phyloP scores from a whole-genome alignment of 2,797 vertebrate species.

The Pipistrellus kuhlii region DNA sequence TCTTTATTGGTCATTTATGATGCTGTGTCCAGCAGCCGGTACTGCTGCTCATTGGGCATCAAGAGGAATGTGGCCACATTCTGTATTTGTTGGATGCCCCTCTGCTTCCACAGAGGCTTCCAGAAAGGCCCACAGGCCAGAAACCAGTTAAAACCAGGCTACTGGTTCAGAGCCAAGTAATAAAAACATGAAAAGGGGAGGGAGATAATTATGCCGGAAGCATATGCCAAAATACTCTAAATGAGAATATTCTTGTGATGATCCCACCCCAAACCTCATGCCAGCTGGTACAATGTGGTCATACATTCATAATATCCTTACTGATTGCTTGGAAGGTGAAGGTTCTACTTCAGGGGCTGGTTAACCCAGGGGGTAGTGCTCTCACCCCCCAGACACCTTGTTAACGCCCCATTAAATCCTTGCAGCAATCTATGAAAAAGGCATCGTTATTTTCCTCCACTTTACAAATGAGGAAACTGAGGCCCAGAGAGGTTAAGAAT shows the following conservation, averaged over 20 bases:
- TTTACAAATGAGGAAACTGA: background rate
- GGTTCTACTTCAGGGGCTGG: background rate
- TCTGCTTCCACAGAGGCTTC: background rate
- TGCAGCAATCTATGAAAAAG: background rate
- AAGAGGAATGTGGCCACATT: background rate
- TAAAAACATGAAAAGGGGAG: slow-evolving; percentile 58
- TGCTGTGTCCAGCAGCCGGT: background rate
- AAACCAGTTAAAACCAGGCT: slow-evolving; percentile 35
- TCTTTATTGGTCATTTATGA: background rate
- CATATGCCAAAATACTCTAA: background rate
- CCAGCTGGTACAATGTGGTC: background rate
- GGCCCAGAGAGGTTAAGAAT: background rate
- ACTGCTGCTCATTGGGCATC: background rate
- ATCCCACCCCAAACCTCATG: background rate
- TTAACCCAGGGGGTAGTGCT: background rate
- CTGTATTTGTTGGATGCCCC: background rate
- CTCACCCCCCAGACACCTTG: background rate
- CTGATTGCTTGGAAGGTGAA: background rate
- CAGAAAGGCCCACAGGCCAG: background rate
- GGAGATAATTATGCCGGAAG: slow-evolving; percentile 8
- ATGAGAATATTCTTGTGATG: slow-evolving; percentile 26
- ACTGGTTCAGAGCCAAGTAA: slow-evolving; percentile 22
- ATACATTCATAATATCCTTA: slow-evolving; percentile 1
- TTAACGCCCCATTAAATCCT: background rate
- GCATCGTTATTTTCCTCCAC: background rate